A percentile compares a stretch with the other conserved stretches of the same genome.
phyloP scores from a whole-genome alignment of 2,797 vertebrate genomes.

The Podarcis lilfordi region DNA sequence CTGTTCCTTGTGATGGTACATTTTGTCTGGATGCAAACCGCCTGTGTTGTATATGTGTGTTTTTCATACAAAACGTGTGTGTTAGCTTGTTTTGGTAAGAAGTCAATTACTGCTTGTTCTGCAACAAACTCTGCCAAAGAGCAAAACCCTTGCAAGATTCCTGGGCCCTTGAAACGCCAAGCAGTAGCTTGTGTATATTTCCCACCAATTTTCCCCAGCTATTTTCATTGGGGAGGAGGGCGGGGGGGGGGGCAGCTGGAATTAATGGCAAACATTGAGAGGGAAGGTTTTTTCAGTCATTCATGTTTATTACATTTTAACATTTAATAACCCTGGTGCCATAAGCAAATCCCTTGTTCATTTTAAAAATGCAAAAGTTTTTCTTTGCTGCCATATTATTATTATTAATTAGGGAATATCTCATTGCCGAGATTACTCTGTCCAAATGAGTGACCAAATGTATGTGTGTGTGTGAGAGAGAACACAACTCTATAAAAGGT shows the following conservation, averaged over 20 bases:
- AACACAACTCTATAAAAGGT: neutral
- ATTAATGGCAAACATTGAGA: slow-evolving; percentile 78
- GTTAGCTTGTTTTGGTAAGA: slow-evolving; percentile 53
- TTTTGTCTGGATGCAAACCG: slow-evolving; percentile 37
- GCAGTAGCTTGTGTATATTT: slow-evolving; percentile 48
- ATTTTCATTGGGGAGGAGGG: slow-evolving; percentile 22
- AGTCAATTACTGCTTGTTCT: slow-evolving; percentile 50
- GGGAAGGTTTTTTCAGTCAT: slow-evolving; percentile 77
- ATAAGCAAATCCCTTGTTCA: slow-evolving; percentile 48
- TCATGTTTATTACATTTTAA: slow-evolving; percentile 80
- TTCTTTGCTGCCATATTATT: neutral
- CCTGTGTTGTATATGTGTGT: neutral
- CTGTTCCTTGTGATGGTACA: neutral
- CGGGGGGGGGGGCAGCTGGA: slow-evolving; percentile 59
- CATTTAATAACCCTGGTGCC: slow-evolving; percentile 77
- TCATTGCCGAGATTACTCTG: slow-evolving; percentile 37
- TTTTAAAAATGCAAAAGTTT: slow-evolving; percentile 56
- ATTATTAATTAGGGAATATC: neutral
- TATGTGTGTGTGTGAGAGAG: slow-evolving; percentile 38
- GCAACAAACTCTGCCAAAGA: slow-evolving; percentile 27
- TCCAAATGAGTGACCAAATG: neutral
- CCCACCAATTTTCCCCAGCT: slow-evolving; percentile 46
- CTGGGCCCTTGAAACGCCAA: slow-evolving; percentile 13
- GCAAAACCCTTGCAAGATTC: slow-evolving; percentile 42
- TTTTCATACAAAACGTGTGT: neutral